These are phyloP conservation scores for Himalopsyche tibetana DNA, from an alignment of 2,888 invertebrate species.

Conservation along the genomic window DNA sequence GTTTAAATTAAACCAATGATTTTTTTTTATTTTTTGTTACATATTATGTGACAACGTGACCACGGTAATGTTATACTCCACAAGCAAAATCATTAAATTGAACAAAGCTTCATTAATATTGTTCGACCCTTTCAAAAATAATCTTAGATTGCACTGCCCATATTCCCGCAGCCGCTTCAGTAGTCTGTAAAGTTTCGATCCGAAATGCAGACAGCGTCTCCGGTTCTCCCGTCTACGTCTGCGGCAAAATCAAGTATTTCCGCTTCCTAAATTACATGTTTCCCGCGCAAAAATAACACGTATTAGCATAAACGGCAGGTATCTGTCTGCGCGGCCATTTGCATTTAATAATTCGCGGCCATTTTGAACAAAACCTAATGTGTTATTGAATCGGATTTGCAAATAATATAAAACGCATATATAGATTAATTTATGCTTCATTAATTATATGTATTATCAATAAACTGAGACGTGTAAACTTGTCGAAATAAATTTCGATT, in stretches of 20 bases:
- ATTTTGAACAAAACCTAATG: not conserved
- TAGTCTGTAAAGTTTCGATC: conserved; percentile 63
- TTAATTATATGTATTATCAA: no score
- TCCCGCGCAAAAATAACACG: conserved; percentile 27
- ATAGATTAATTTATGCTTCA: no score
- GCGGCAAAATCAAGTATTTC: conserved; percentile 42
- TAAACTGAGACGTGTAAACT: no score
- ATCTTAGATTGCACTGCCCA: not conserved
- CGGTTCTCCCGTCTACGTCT: conserved; percentile 41
- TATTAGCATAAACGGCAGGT: conserved; percentile 12
- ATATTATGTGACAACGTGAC: no score
- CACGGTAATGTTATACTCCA: no score
- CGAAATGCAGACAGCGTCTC: conserved; percentile 50
- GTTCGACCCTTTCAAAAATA: not conserved
- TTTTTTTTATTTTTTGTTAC: no score
- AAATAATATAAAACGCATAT: not conserved
- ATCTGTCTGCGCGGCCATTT: conserved; percentile 32
- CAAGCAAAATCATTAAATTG: no score
- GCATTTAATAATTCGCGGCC: not conserved
- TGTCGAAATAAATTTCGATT: no score
- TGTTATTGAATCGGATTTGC: not conserved
- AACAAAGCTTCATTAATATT: no score
- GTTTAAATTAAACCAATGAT: no score
- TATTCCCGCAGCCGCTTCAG: conserved; percentile 4
- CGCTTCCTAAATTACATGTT: conserved; percentile 36